phyloP scores from a whole-genome alignment of 2,113 vertebrate genomes.

The Chauna torquata region DNA sequence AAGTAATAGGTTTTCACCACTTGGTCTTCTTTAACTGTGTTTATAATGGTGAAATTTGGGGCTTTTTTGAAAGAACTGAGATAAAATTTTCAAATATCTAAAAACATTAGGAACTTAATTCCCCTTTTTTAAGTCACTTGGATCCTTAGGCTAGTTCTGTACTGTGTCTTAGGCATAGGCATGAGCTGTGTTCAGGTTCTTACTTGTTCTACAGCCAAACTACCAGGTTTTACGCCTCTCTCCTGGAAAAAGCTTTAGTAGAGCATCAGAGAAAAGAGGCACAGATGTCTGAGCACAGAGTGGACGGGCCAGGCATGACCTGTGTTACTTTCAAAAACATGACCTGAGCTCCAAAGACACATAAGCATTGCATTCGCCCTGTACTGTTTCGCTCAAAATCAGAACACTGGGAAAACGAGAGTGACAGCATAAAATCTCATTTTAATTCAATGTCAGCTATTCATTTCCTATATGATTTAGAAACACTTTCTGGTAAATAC shows the following conservation, averaged over 20 bases:
- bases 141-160: neutral
- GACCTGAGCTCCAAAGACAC: neutral
- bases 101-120: neutral
- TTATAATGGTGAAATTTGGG: neutral
- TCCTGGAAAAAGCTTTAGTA: neutral
- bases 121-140: neutral
- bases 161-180: neutral
- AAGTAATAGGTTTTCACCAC: neutral
- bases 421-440: neutral
- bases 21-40: neutral
- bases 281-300: neutral
- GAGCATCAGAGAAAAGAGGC: neutral
- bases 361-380: neutral
- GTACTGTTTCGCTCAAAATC: neutral
- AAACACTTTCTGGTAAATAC: neutral
- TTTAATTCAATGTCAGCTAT: neutral
- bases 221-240: neutral
- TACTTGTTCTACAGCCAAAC: neutral
- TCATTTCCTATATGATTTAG: neutral
- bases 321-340: neutral
- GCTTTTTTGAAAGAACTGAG: accelerated
- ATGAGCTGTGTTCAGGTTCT: neutral
- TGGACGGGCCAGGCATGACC: neutral
- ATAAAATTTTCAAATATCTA: neutral
- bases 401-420: neutral